Conservation (phyloP, 2,113 vertebrate species). For the Oxyruncus cristatus region DNA sequence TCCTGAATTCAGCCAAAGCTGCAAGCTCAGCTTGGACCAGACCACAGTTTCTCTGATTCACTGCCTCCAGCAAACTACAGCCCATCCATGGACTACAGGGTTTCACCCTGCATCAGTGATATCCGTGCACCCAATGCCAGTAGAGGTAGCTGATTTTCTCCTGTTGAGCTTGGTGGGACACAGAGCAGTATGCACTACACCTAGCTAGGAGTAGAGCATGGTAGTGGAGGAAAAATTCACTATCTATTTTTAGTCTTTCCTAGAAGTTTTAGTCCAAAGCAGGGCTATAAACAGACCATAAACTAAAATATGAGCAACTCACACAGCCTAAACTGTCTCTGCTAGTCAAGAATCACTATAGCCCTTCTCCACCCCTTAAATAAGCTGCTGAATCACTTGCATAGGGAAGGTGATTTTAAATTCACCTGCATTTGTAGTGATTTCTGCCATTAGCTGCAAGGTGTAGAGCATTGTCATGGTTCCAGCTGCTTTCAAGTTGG, state of each 20-base stretch:
- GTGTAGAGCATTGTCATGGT: not conserved
- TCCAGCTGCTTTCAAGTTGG: not conserved
- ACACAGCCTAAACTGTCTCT: not conserved
- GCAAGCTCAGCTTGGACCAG: not conserved
- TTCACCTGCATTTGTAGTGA: not conserved
- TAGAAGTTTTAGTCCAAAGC: not conserved
- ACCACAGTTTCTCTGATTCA: not conserved
- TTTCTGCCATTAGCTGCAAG: not conserved
- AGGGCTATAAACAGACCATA: not conserved
- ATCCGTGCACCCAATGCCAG: accelerated
- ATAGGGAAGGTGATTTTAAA: not conserved
- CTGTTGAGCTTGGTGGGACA: not conserved
- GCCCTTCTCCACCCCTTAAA: not conserved
- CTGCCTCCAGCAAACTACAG: not conserved
- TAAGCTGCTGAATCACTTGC: not conserved
- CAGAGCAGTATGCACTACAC: not conserved
- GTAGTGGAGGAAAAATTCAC: not conserved
- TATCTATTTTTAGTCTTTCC: not conserved
- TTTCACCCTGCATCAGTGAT: not conserved
- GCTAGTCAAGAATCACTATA: accelerated
- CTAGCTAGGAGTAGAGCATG: not conserved
- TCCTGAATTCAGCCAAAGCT: not conserved
- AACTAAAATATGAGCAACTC: not conserved
- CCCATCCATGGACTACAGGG: accelerated
- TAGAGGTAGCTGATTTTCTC: not conserved